phyloP scores from a whole-genome alignment of 2,888 invertebrate genomes.

The Lacanobia oleracea region DNA sequence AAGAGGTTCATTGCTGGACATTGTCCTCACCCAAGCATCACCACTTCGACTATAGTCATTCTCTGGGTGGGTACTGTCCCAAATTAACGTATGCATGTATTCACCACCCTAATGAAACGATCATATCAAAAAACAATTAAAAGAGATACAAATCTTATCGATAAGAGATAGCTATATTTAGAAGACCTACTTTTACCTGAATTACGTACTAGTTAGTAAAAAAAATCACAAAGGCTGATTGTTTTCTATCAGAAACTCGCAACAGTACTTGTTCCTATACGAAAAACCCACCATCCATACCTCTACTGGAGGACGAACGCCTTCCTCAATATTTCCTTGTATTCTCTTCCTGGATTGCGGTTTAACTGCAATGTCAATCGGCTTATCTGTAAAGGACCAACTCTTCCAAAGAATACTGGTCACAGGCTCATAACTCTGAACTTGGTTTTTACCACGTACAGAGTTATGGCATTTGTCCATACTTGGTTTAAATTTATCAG shows the following conservation, averaged over 20 bases:
- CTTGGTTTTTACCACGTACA: too few species aligned
- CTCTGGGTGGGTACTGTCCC: too few species aligned
- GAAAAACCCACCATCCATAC: not conserved
- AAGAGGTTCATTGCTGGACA: too few species aligned
- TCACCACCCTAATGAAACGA: not conserved
- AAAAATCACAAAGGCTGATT: too few species aligned
- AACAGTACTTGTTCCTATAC: not conserved
- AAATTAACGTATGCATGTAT: too few species aligned
- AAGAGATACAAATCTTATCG: conserved; percentile 27
- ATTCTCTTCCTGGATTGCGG: not conserved
- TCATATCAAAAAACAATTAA: conserved; percentile 18
- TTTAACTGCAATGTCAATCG: not conserved
- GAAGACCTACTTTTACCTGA: conserved; percentile 17
- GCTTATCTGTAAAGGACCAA: not conserved
- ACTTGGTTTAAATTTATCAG: too few species aligned
- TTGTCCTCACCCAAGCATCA: too few species aligned
- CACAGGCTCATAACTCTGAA: not conserved
- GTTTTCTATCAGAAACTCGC: not conserved
- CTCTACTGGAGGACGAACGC: too few species aligned
- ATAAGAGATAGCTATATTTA: conserved; percentile 1
- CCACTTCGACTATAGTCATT: too few species aligned
- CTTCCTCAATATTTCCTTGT: too few species aligned
- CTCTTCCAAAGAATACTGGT: not conserved
- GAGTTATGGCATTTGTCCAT: too few species aligned
- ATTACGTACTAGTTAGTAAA: not conserved